phyloP scores from a whole-genome alignment of 2,888 invertebrate genomes.

The Troglohyphantes excavatus region DNA sequence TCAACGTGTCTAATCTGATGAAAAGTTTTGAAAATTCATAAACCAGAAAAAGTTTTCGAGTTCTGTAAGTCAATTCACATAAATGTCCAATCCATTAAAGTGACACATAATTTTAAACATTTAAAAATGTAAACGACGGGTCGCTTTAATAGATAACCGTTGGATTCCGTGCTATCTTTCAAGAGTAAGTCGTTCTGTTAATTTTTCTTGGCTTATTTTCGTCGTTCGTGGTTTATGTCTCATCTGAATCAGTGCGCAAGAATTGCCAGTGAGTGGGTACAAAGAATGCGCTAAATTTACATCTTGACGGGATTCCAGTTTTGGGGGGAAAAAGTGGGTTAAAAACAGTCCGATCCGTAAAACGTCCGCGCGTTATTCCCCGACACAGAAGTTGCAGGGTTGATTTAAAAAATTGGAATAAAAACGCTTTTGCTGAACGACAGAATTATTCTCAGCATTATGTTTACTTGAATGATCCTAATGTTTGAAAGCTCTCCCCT shows the following conservation, averaged over 20 bases:
- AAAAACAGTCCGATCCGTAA: conserved; percentile 27
- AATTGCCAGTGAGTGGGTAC: conserved; percentile 49
- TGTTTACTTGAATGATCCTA: neutral
- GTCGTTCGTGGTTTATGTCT: conserved; percentile 20
- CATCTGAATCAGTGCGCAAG: conserved; percentile 31
- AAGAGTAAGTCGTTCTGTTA: neutral
- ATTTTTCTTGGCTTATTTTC: neutral
- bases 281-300: conserved; percentile 55
- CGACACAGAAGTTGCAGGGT: neutral
- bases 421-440: neutral
- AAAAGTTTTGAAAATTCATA: too few relatives aligned
- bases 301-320: conserved; percentile 63
- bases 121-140: neutral
- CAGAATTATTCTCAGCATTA: neutral
- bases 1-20: too few relatives aligned
- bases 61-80: neutral
- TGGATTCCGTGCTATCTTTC: neutral
- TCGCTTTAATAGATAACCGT: neutral
- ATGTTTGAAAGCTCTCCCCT: neutral
- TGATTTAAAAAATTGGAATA: neutral
- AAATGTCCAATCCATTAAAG: neutral
- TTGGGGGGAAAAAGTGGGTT: conserved; percentile 53
- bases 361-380: neutral
- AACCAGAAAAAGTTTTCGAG: neutral
- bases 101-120: neutral